Evolutionary conservation across 2,888 invertebrate species (phyloP).

Genomic region (Pomacea canaliculata): DNA sequence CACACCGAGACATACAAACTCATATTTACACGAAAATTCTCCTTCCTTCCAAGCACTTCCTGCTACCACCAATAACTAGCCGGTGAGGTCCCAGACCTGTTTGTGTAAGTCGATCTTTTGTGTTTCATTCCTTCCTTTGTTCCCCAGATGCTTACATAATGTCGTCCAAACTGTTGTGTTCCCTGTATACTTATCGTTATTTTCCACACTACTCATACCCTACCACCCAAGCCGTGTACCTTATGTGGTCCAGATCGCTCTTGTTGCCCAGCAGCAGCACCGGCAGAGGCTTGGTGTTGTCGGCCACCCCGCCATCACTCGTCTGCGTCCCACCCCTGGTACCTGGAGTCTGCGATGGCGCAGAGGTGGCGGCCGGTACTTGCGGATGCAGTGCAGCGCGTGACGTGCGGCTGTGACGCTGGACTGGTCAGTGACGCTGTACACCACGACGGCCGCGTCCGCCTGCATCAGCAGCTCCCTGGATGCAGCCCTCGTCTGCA

Average conservation of each 20-base stretch:
- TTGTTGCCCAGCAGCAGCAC: slow-evolving; percentile 50
- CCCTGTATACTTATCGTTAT: too few relatives aligned
- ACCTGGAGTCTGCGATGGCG: too few relatives aligned
- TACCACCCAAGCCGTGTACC: slow-evolving; percentile 27
- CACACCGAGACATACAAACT: background rate
- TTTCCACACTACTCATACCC: background rate
- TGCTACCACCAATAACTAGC: too few relatives aligned
- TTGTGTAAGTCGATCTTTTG: too few relatives aligned
- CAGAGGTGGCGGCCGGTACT: slow-evolving; percentile 8
- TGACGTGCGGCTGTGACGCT: slow-evolving; percentile 16
- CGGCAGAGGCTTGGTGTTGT: slow-evolving; percentile 30
- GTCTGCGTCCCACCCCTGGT: background rate
- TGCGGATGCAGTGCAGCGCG: slow-evolving; percentile 20
- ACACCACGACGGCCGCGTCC: slow-evolving; percentile 48
- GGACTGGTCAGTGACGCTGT: slow-evolving; percentile 43
- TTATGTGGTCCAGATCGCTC: slow-evolving; percentile 45
- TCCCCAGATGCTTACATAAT: too few relatives aligned
- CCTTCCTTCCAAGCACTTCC: too few relatives aligned
- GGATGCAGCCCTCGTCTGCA: slow-evolving; percentile 38
- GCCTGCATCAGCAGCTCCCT: slow-evolving; percentile 44
- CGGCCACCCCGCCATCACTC: background rate
- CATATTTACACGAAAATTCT: too few relatives aligned
- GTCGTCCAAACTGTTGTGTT: too few relatives aligned
- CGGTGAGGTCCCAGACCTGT: too few relatives aligned
- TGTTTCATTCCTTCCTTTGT: too few relatives aligned